A percentile compares a stretch with the other conserved stretches of the same genome.
These are phyloP conservation scores for Vidua macroura DNA, from an alignment of 2,113 vertebrate genomes.

Conservation along the genomic window DNA sequence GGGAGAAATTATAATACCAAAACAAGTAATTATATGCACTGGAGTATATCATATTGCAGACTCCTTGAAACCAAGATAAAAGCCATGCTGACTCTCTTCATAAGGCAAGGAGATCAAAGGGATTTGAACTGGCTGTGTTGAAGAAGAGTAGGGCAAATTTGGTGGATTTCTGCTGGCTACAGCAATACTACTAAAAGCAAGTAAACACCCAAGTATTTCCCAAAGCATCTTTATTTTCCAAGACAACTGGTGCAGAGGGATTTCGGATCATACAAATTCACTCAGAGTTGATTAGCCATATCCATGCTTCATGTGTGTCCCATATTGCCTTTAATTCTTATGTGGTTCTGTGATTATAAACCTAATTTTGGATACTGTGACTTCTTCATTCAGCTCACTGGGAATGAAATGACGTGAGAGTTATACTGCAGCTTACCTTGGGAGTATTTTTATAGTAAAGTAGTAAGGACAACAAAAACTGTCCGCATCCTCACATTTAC, in stretches of 20 bases:
- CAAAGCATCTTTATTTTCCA: neutral
- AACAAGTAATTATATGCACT: neutral
- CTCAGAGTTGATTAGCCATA: neutral
- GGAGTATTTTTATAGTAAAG: neutral
- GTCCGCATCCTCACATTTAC: neutral
- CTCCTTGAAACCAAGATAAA: neutral
- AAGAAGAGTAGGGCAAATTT: neutral
- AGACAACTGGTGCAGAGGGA: neutral
- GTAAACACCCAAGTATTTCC: neutral
- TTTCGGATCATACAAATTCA: neutral
- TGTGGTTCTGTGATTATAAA: neutral
- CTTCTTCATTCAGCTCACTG: neutral
- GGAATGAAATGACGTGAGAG: neutral
- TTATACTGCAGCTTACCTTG: neutral
- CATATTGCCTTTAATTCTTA: neutral
- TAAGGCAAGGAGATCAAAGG: neutral
- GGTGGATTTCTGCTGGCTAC: neutral
- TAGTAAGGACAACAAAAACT: neutral
- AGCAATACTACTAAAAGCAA: neutral
- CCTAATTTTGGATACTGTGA: neutral
- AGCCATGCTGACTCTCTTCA: neutral
- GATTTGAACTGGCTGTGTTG: neutral
- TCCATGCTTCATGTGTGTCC: rapidly evolving
- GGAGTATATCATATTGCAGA: neutral
- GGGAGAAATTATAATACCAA: neutral